A percentile compares a stretch with the other conserved stretches of the same genome.
phyloP scores from a whole-genome alignment of 2,113 vertebrate species.

The Notothenia coriiceps region DNA sequence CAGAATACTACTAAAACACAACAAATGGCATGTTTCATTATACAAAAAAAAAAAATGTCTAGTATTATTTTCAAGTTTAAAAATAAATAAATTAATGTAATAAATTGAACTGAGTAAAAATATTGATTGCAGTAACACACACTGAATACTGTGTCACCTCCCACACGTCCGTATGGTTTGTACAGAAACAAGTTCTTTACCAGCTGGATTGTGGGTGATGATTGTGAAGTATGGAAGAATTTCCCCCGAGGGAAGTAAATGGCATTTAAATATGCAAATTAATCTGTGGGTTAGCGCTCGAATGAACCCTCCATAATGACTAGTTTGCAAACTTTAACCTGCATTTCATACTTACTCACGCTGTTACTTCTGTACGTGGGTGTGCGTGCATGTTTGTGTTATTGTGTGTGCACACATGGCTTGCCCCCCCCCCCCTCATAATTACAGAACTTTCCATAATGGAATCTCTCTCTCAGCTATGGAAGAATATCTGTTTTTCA shows the following conservation, averaged over 20 bases:
- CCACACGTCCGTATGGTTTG: conserved; percentile 48
- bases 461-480: conserved; percentile 47
- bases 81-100: no score
- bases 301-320: conserved; percentile 22
- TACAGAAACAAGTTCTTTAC: conserved; percentile 53
- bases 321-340: conserved; percentile 29
- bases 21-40: no score
- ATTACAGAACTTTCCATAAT: conserved; percentile 69
- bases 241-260: conserved; percentile 16
- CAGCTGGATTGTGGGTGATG: conserved; percentile 53
- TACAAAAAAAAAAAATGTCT: no score
- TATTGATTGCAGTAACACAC: conserved; percentile 64
- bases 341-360: not conserved
- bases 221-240: conserved; percentile 21
- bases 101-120: no score
- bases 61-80: no score
- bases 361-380: conserved; percentile 17
- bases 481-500: conserved; percentile 75
- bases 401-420: conserved; percentile 13
- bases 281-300: conserved; percentile 11
- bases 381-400: conserved; percentile 27
- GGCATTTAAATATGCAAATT: conserved; percentile 37
- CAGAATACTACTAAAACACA: no score
- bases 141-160: conserved; percentile 30
- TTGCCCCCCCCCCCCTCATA: conserved; percentile 17